Base-by-base conservation (phyloP, 2,888 invertebrate genomes). In the Drosophila tripunctata region DNA sequence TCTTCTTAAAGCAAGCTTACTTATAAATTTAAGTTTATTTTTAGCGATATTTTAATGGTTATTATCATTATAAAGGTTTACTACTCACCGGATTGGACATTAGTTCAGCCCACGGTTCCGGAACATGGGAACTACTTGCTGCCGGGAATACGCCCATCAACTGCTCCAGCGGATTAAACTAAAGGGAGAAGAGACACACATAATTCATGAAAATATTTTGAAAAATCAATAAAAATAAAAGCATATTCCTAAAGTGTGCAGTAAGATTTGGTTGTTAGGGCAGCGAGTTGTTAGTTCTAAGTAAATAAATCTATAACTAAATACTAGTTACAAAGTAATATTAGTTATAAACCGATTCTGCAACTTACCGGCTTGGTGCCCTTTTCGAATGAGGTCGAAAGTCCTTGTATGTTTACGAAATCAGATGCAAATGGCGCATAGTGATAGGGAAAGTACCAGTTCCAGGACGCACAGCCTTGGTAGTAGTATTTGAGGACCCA, bases 381-480 rank as follows among this genome's bases (percentile, higher is more conserved):
- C 88, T 93, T 94, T 89, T 97, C 96, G 91, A 99, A 99, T 89
- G 95, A 94, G 1, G 96, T 96, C 41, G 96, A 95, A 1, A 98
- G 92, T 1, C 96, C 96, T 54, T 94, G 94, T 56, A 99, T 95
- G 90, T 98, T 96, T 63, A 97, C 94, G 92, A 99, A 99, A 93
- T 99, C 99, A 0, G 99, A 99, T 3, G 99, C 99, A 92, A 99
- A 99, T 5, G 99, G 99, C 14, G 99, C 99, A 93, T 99, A 99
- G 92, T 99, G 99, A 92, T 98, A 99, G 0, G 99, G 99, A 92
- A 98, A 99, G 92, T 98, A 99, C 99, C 99, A 99, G 92, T 99
- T 97, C 99, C 99, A 99, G 14, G 97, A 98, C 30, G 98, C 97
- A 92, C 99, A 99, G 51, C 99, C 99, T 94, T 99, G 99, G 92